Evolutionary conservation across 2,888 invertebrate genomes (phyloP), one percentile per base, ranked within the genome.

Genomic region (Erpobdella octoculata): DNA sequence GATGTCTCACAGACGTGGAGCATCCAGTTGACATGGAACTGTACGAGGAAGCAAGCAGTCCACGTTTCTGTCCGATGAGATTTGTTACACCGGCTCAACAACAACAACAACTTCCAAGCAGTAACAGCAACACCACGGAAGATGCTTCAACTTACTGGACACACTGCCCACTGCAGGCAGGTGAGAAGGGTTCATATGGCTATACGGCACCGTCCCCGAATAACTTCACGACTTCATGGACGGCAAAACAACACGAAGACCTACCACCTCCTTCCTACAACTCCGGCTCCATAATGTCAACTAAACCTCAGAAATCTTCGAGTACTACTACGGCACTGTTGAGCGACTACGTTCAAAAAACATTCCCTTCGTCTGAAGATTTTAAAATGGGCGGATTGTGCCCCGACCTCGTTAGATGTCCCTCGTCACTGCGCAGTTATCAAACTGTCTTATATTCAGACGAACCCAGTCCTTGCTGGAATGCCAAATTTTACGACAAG

Each of bases 21-120:
- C 25, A 31, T 38, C 67, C 38, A 18, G 46, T 8, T 37, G 67
- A 67, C 33, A n/a, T 67, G 21, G 67, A 67, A 28, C 33, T 67
- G 25, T 67, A 67, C 46, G 67, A 67, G 18, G 67, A 67, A 67
- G 4, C 41, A 28, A 67, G 8, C 28, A 31, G 41, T n/a, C 38
- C 5, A 1, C 37, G 41, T 8, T 46, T 67, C 67, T 67, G 67
- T 67, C 67, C 67, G 21, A 21, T 67, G 21, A 37, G 67, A 9
- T 67, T 67, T 15, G 46, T 46, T 8, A 31, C 67, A 1, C 38
- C 67, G 21, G 41, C 41, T n/a, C 18, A 8, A 8, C 12, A 33
- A 31, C 31, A 8, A n/a, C 37, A 35, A 9, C 25, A 2, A 21
- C 46, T 38, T 31, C 31, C 41, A 38, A 31, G 31, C 25, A 25